Base-by-base conservation (phyloP, 2,113 vertebrate species). In the Mixornis gularis region DNA sequence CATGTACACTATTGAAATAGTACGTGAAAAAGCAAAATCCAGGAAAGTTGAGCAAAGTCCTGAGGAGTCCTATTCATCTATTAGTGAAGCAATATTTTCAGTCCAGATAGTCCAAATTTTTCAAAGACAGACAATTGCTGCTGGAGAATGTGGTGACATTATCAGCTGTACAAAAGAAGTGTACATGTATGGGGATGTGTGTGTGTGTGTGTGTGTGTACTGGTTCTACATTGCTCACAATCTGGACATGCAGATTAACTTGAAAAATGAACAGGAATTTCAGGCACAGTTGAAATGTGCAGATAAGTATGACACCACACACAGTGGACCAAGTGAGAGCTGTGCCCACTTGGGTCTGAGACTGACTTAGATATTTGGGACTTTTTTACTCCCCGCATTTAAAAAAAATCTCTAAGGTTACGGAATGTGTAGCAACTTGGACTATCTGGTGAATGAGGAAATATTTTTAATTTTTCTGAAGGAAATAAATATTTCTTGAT, bases 301-400 rank as follows among this genome's bases (percentile, higher is more conserved):
- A 38, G 14, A 5, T 29, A 38, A 38, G 4, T 52, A 20, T 2
- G 8, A 6, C 21, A 59, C 6, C 48, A 41, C 0, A 4, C 9
- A 44, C 4, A 15, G 10, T 0, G 10, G 16, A 22, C 8, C 11
- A 3, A 2, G 6, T 48, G 29, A 17, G 17, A 77, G 2, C 13
- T 83, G 10, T 17, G 11, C 4, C 13, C 34, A 17, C 24, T 6
- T 68, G 56, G 3, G 12, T 32, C 21, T 43, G 26, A 26, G 34
- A 12, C 12, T 55, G 29, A 38, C 70, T 80, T 46, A 55, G 41
- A 22, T 7, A 9, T 44, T 12, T 40, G 12, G 24, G 11, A 3
- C 0, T 21, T 48, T 69, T 65, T 44, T 40, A 22, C 1, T 62
- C 15, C n/a, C 25, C 38, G 4, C 48, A 24, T 43, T 82, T 48